Base-by-base conservation (phyloP, 2,888 invertebrate genomes). In the Gymnosoma rotundatum region DNA sequence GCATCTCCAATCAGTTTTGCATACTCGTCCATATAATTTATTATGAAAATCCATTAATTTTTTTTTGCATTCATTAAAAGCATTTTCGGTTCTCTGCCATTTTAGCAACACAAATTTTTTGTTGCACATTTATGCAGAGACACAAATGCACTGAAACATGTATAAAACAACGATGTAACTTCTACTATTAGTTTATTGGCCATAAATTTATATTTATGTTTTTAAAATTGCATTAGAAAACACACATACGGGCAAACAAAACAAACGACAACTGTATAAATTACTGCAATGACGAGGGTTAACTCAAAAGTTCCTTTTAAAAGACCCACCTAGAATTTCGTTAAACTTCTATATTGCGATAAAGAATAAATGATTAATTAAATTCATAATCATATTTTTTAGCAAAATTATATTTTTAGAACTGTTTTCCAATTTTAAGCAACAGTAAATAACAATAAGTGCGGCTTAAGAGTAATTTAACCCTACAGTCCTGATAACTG, bases 11-110 rank as follows among this genome's bases (percentile, higher is more conserved):
- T 45, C 18, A 61, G 32, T 63, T 56, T 32, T 32, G 32, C 32
- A 32, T 32, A 32, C 8, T 32, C 7, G 32, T 58, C 10, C 36
- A 72, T 52, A 73, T 76, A 76, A 80, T 80, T 83, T 83, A 80
- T 83, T 83, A 67, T 83, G 76, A 73, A 83, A 80, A 73, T 83
- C 80, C 83, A 83, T 83, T 83, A 80, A 56, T 45, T 69, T 73
- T 56, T 67, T 69, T 38, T 61, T 12, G 25, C 42, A 69, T 78
- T 83, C n/a, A 66, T 70, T 69, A 69, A 81, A 81, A 58, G 54
- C 56, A 56, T 20, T 81, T 75, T 69, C 20, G 32, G 48, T 74
- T 21, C 69, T 63, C 61, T 60, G 63, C 63, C 69, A 69, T 63
- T 21, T 78, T 64, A 74, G 60, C 60, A 67, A 52, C 61, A 38